Conservation (phyloP, 2,797 vertebrate genomes). For the Scolopax rusticola region DNA sequence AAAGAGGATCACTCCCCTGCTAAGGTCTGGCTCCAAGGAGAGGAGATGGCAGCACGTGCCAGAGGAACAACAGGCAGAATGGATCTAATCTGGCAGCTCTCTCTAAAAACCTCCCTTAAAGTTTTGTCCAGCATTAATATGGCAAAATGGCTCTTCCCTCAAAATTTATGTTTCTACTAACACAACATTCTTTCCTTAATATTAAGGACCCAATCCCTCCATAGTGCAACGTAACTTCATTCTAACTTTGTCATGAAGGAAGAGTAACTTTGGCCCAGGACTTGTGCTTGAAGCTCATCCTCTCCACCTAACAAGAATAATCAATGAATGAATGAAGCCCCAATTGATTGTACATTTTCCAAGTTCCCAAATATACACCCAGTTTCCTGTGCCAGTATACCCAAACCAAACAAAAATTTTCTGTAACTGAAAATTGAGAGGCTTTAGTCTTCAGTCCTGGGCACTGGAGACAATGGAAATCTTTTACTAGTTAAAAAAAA, state of each 20-base stretch:
- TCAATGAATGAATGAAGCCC: not conserved
- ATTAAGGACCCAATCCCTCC: not conserved
- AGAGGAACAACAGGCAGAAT: not conserved
- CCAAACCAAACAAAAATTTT: not conserved
- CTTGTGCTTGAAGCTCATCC: not conserved
- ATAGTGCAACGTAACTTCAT: not conserved
- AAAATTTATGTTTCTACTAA: not conserved
- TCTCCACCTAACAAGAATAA: not conserved
- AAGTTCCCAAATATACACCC: not conserved
- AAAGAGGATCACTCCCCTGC: not conserved
- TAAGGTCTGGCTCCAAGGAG: not conserved
- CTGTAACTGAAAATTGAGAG: not conserved
- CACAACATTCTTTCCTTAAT: too few relatives aligned
- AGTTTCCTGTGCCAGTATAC: fast-evolving
- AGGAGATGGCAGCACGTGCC: not conserved
- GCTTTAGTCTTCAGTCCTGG: not conserved
- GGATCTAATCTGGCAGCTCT: not conserved
- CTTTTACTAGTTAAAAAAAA: not conserved
- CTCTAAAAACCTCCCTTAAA: not conserved
- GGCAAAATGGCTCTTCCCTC: not conserved
- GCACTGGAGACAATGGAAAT: not conserved
- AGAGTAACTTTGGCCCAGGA: not conserved
- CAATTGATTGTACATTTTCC: not conserved
- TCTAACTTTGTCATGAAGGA: not conserved
- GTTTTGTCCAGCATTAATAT: not conserved